Base-by-base conservation (phyloP, 2,797 vertebrate species). In the Chromis chromis region DNA sequence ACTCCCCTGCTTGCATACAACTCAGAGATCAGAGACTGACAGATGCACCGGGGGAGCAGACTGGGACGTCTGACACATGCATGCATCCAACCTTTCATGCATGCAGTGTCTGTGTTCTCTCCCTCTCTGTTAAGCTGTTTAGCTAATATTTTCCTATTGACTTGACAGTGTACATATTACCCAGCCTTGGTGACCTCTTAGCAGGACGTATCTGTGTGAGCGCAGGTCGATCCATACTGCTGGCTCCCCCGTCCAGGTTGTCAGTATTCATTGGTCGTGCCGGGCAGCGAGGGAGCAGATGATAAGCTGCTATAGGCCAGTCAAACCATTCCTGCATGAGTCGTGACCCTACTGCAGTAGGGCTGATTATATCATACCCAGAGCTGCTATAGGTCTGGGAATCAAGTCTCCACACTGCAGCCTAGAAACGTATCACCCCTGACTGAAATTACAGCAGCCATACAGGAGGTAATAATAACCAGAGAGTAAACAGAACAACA, bases 71-170 rank as follows among this genome's bases (percentile, higher is more conserved):
- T 84, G 83, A 89, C 78, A 65, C 83, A 36, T 59, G 66, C 83
- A 36, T 59, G 66, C 57, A 55, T 69, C 64, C 75, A 52, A 76
- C 71, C 81, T 80, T 85, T 82, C 88, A 88, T 86, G 88, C 86
- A 77, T 69, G 82, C 72, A 10, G 76, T 39, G 75, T 65, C 74
- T 84, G 79, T 72, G 77, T 70, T 52, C 58, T 6, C 70, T 68
- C 73, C 24, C 68, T 73, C 76, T 83, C 79, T 79, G 73, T 86
- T 90, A 88, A 91, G 86, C 89, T 85, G 86, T 86, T 91, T 81
- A 86, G 79, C 88, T 89, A 92, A 91, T 90, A 91, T 93, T 93
- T 92, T 90, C 80, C 71, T 86, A 91, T 91, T 88, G 92, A 91
- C 90, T 86, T 57, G 55, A 75, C 78, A 86, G 72, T 90, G 92